These are phyloP conservation scores for Ceratosolen fusciceps DNA, from an alignment of 1,140 invertebrate species.

Conservation along the genomic window DNA sequence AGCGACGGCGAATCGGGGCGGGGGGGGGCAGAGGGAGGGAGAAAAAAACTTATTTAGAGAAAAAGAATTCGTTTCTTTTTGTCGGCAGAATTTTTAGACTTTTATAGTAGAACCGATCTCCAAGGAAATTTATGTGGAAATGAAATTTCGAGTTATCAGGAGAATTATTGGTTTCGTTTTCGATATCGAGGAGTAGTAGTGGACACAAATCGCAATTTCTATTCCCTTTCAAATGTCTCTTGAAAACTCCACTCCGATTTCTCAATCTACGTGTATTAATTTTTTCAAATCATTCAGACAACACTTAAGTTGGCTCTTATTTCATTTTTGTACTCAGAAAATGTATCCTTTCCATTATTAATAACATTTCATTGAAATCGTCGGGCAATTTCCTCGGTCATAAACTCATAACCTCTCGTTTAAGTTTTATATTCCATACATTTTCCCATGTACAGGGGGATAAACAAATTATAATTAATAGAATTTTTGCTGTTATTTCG, in stretches of 20 bases:
- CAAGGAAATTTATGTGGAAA: background rate
- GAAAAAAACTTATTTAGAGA: background rate
- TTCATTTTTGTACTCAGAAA: no score
- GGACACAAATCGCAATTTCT: background rate
- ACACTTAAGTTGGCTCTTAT: background rate
- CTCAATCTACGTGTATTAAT: background rate
- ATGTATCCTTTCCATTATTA: no score
- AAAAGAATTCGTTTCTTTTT: background rate
- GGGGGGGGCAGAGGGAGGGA: background rate
- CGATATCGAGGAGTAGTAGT: background rate
- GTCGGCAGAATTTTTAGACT: background rate
- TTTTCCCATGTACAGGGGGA: no score
- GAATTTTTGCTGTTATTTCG: background rate
- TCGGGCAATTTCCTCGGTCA: no score
- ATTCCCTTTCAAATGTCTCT: background rate
- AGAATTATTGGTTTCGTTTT: background rate
- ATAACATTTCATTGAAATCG: no score
- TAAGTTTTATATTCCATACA: no score
- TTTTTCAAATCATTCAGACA: background rate
- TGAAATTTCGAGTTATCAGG: background rate
- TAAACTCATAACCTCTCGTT: no score
- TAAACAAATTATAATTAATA: no score
- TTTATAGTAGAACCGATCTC: background rate
- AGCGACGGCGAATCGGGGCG: background rate
- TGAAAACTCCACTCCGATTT: background rate